A percentile compares a stretch with the other conserved stretches of the same genome.
These are phyloP conservation scores for Plectropomus leopardus DNA, from an alignment of 2,113 vertebrate species.

Conservation along the genomic window DNA sequence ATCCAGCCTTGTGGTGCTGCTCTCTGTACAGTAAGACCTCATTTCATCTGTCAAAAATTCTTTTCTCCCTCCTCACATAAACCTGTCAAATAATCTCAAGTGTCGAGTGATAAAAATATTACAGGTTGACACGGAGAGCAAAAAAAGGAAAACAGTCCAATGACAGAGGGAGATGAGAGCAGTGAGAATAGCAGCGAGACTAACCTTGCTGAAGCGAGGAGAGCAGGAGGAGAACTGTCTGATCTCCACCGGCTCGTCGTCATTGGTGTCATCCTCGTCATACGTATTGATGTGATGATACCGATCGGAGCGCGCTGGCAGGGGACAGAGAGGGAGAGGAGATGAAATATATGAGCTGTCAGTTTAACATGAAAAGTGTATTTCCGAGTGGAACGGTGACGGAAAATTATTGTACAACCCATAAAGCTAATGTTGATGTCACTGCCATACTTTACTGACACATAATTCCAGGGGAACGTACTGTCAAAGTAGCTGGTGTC, in stretches of 20 bases:
- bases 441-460: background rate
- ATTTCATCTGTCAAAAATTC: conserved; percentile 13
- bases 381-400: conserved; percentile 22
- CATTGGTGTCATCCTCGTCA: conserved; percentile 94
- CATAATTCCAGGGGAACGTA: conserved; percentile 69
- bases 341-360: conserved; percentile 29
- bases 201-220: conserved; percentile 95
- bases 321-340: conserved; percentile 18
- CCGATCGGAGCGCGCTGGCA: conserved; percentile 91
- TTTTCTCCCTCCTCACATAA: conserved; percentile 9
- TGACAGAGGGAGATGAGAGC: conserved; percentile 18
- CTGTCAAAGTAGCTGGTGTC: conserved; percentile 98
- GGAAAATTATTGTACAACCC: conserved; percentile 13
- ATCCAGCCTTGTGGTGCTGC: conserved; percentile 15
- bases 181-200: background rate
- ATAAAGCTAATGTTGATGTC: conserved; percentile 33
- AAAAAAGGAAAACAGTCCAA: background rate
- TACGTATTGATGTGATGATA: conserved; percentile 94
- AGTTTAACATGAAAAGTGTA: conserved; percentile 27
- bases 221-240: conserved; percentile 95
- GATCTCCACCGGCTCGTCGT: conserved; percentile 95
- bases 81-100: conserved; percentile 19
- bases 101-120: background rate
- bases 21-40: conserved; percentile 28
- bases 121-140: conserved; percentile 5